Base-by-base conservation (phyloP, 2,797 vertebrate genomes). In the Trachurus trachurus region DNA sequence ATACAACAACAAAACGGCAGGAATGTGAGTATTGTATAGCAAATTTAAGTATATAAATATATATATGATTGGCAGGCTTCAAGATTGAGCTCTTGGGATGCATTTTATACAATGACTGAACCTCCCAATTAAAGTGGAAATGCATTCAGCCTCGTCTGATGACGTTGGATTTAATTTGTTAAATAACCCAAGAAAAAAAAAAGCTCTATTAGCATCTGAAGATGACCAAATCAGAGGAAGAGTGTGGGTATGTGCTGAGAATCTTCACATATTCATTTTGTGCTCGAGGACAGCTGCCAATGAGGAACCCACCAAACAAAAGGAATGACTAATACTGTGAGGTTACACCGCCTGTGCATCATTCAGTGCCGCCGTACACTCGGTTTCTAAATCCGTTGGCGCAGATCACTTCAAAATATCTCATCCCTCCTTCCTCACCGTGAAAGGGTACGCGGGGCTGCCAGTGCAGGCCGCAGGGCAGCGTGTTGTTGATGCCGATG, bases 371-470 rank as follows among this genome's bases (percentile, higher is more conserved):
- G 26, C 26, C 52, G 57, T 26, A 19, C 29, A 26, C 57, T 60
- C 21, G 16, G 37, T 53, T 61, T 74, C 47, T 66, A 59, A 71
- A 66, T 21, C 71, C 1, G 1, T 37, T 39, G 82, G 52, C 57
- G 37, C 44, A 6, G 60, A 40, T 75, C 34, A 39, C 54, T 44
- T 44, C 56, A 19, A 22, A n/a, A 17, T 42, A 37, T 58, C 66
- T 44, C 52, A 4, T 26, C 39, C 74, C 26, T 68, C 52, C 26
- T 26, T 68, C 52, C 26, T 26, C 26, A 95, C 95, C 93, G 44
- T 92, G 91, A 79, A 94, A 92, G 34, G 91, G 89, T 64, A 85
- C 52, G 75, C 62, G 84, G 58, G 91, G 89, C 87, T 89, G 93
- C 79, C 63, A 67, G 29, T 64, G 83, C 72, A 89, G 31, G 64